Base-by-base conservation (phyloP, 2,797 vertebrate species). In the Oreochromis mossambicus region DNA sequence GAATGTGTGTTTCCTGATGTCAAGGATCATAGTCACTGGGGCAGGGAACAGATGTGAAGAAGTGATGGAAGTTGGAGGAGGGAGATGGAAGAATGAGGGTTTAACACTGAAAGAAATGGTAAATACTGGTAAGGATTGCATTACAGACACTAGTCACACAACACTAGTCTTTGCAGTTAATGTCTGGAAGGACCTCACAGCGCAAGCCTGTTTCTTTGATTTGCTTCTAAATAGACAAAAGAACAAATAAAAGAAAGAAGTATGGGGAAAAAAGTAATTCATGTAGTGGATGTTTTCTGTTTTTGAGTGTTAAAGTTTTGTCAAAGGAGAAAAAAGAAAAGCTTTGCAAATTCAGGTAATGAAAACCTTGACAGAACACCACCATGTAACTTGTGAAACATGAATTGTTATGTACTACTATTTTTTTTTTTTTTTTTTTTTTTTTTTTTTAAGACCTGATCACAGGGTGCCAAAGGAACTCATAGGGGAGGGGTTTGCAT, bases 1-100 rank as follows among this genome's bases (percentile, higher is more conserved):
- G 82, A 94, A 93, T 91, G 82, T 36, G 81, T 85, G 89, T 93
- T 91, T 93, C 87, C 86, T 51, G 75, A 86, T 91, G 93, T 94
- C 88, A 91, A 89, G 82, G 81, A 87, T 77, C 87, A 81, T 17
- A 61, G 73, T 92, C 83, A 89, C 84, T 29, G 12, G 83, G 79
- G 88, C 83, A 79, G 80, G 75, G 84, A 80, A 87, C 66, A 81
- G 84, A 90, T 83, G 82, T 77, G 84, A 81, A 84, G 56, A 86
- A 81, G 80, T 88, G 86, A 84, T 88, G 79, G 89, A 91, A 87
- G 82, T 3, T 29, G 85, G 79, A 41, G 87, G 87, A 58, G 70
- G 79, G 78, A 87, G 61, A 87, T 78, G 55, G 80, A 86, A 51
- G 52, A 84, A 17, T 58, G 55, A 54, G 46, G 29, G 81, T 88